phyloP scores from a whole-genome alignment of 2,888 invertebrate genomes.

The Luffia ferchaultella region DNA sequence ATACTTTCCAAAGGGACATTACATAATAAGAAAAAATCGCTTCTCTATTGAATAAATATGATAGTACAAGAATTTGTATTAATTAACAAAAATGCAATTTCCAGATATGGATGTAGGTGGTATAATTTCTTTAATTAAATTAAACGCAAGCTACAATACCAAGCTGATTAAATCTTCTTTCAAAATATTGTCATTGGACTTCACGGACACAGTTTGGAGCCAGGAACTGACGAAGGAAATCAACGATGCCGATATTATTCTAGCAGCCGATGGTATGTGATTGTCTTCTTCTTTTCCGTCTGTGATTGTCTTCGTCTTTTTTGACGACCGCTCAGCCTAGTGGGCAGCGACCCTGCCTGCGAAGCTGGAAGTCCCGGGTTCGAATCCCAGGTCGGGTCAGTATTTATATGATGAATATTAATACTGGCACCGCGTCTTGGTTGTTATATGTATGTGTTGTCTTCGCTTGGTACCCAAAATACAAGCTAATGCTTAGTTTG shows the following conservation, averaged over 20 bases:
- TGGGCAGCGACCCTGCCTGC: no score
- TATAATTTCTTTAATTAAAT: slow-evolving; percentile 75
- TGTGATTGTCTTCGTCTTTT: background rate
- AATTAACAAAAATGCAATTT: slow-evolving; percentile 16
- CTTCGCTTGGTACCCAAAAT: no score
- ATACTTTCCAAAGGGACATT: no score
- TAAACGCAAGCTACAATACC: slow-evolving; percentile 74
- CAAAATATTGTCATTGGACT: slow-evolving; percentile 74
- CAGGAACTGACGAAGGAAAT: slow-evolving; percentile 61
- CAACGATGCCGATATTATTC: slow-evolving; percentile 68
- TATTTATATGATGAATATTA: no score
- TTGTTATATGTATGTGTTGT: no score
- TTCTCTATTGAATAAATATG: background rate
- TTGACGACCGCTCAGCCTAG: no score
- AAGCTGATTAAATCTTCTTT: slow-evolving; percentile 66
- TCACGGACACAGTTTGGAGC: slow-evolving; percentile 68
- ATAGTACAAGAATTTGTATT: background rate
- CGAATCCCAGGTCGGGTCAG: no score
- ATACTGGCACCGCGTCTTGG: no score
- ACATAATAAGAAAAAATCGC: no score
- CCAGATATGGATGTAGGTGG: slow-evolving; percentile 79
- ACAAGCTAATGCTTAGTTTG: no score
- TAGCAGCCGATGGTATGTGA: slow-evolving; percentile 84
- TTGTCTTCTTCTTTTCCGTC: background rate
- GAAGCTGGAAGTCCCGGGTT: no score